phyloP scores from a whole-genome alignment of 2,888 invertebrate genomes.

The Trypoxylon attenuatum region DNA sequence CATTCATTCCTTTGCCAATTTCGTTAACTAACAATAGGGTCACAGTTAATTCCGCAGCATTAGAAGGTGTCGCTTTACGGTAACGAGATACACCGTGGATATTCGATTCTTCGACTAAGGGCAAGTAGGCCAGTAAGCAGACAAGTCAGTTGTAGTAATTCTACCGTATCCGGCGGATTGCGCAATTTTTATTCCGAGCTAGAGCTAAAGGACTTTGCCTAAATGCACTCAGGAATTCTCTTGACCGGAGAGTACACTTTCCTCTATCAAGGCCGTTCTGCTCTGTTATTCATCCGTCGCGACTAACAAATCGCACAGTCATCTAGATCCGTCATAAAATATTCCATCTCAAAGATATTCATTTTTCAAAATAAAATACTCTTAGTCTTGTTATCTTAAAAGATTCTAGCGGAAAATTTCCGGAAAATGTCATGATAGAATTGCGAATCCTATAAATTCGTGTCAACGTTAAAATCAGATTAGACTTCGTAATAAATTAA shows the following conservation, averaged over 20 bases:
- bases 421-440: no score
- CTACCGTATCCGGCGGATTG: slow-evolving; percentile 54
- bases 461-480: no score
- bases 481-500: no score
- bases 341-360: no score
- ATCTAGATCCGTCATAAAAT: no score
- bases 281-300: no score
- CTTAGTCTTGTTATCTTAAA: no score
- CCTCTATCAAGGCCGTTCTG: neutral
- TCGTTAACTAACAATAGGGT: slow-evolving; percentile 8
- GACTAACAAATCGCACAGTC: no score
- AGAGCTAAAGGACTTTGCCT: slow-evolving; percentile 20
- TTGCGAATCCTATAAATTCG: no score
- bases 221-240: slow-evolving; percentile 14
- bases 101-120: slow-evolving; percentile 58
- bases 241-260: slow-evolving; percentile 13
- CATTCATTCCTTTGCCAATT: no score
- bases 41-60: slow-evolving; percentile 22
- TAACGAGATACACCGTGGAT: slow-evolving; percentile 59
- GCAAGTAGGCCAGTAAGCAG: slow-evolving; percentile 61
- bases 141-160: slow-evolving; percentile 53
- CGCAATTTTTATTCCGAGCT: slow-evolving; percentile 27
- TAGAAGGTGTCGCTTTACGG: slow-evolving; percentile 52
- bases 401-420: no score
- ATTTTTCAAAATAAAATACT: no score